These are phyloP conservation scores for Plagodis pulveraria DNA, from an alignment of 2,888 invertebrate species.

Conservation along the genomic window DNA sequence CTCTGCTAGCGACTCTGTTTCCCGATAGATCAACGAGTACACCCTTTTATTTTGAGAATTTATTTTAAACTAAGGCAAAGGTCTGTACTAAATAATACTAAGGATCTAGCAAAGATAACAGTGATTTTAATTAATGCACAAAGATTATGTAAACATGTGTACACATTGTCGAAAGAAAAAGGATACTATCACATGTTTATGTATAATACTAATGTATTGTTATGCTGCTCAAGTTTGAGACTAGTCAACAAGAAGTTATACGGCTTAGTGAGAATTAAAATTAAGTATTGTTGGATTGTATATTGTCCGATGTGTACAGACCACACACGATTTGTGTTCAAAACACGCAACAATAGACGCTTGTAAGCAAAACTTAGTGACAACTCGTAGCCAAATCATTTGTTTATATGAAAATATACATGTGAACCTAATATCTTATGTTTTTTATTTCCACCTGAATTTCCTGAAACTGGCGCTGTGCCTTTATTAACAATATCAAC, in stretches of 20 bases:
- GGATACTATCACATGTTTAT: neutral
- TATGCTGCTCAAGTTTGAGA: neutral
- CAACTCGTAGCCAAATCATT: conserved; percentile 29
- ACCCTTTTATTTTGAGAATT: too few species aligned
- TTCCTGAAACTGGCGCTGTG: too few species aligned
- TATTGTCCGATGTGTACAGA: neutral
- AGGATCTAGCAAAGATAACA: neutral
- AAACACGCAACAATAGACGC: conserved; percentile 7
- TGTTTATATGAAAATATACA: conserved; percentile 33
- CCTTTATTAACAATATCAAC: neutral
- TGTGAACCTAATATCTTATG: neutral
- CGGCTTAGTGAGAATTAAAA: neutral
- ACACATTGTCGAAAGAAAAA: neutral
- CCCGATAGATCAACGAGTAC: too few species aligned
- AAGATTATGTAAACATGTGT: conserved; percentile 1
- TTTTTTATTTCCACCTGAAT: conserved; percentile 3
- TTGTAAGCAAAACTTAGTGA: conserved; percentile 10
- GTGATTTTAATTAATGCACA: neutral
- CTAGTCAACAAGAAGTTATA: neutral
- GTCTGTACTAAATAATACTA: neutral
- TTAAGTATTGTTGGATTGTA: neutral
- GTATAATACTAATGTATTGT: neutral
- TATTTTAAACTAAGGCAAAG: too few species aligned
- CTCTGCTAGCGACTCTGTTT: too few species aligned
- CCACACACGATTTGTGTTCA: conserved; percentile 3